A percentile compares a stretch with the other conserved stretches of the same genome.
These are phyloP conservation scores for Ascaphus truei DNA, from an alignment of 2,113 vertebrate genomes.

Conservation along the genomic window DNA sequence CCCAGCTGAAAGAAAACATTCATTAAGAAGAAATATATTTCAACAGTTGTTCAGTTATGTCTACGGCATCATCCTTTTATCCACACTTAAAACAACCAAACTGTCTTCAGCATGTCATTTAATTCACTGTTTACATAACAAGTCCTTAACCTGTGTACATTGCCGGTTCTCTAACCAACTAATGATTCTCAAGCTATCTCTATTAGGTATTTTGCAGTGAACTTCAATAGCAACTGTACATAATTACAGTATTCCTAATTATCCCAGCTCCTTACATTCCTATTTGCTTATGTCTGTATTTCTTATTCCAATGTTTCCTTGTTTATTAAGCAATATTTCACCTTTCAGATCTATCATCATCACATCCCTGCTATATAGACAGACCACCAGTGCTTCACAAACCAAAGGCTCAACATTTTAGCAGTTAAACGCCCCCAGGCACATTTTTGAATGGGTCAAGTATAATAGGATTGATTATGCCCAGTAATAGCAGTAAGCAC, in stretches of 20 bases:
- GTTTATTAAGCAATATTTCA: slow-evolving; percentile 3
- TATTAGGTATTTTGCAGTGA: neutral
- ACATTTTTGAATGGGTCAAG: neutral
- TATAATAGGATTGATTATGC: neutral
- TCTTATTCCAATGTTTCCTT: neutral
- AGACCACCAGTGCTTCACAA: neutral
- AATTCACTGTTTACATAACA: neutral
- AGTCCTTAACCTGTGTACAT: neutral
- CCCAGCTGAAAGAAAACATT: neutral
- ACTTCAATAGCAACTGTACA: neutral
- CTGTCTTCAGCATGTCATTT: neutral
- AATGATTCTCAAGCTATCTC: neutral
- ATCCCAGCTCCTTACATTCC: too few species aligned
- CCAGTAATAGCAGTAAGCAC: neutral
- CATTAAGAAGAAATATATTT: slow-evolving; percentile 14
- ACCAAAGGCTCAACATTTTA: neutral
- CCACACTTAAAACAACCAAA: neutral
- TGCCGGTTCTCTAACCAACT: neutral
- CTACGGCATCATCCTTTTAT: neutral
- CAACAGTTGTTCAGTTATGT: neutral
- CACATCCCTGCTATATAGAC: neutral
- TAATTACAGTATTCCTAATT: neutral
- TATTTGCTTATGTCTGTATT: neutral
- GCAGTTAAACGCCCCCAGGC: neutral
- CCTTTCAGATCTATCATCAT: neutral